Evolutionary conservation across 53 echinoderm and acorn worm genomes (phyloP).

Genomic region (Actinopyga echinites): DNA sequence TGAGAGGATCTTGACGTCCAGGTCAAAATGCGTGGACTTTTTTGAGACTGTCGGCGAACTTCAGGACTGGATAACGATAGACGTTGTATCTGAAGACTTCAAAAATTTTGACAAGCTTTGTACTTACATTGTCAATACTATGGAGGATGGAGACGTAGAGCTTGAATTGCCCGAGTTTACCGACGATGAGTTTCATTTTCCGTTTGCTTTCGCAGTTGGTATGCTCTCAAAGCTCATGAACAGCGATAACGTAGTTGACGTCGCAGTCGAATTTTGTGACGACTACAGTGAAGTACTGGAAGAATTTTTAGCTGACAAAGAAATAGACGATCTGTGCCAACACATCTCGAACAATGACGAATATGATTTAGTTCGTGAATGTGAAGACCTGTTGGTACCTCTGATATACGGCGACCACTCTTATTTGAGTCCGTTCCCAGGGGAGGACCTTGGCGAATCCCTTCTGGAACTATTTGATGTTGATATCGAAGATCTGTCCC

Average conservation of each 20-base stretch:
- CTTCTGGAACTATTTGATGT: conserved; percentile 19
- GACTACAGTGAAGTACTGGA: conserved; percentile 3
- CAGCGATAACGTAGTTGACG: conserved; percentile 7
- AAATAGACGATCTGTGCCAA: not conserved
- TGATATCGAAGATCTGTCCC: conserved; percentile 25
- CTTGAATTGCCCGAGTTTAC: not conserved
- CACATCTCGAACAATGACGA: not conserved
- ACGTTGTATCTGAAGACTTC: not conserved
- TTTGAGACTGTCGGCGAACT: conserved; percentile 5
- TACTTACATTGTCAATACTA: conserved; percentile 20
- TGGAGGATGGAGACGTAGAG: conserved; percentile 11
- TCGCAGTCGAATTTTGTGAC: conserved; percentile 20
- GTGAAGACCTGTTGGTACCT: conserved; percentile 48
- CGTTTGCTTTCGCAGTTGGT: conserved; percentile 24
- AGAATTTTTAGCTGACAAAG: not conserved
- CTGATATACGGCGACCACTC: conserved; percentile 42
- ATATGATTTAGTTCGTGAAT: not conserved
- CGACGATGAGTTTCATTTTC: not conserved
- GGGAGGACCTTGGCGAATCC: conserved; percentile 13
- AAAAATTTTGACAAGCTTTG: not conserved
- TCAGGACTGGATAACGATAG: too few relatives aligned
- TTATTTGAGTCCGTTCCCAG: conserved; percentile 30
- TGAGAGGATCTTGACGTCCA: not conserved
- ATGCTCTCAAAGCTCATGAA: conserved; percentile 36
- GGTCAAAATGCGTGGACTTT: conserved; percentile 6